Conservation (phyloP, 2,113 vertebrate species). For the Tringa solitaria region DNA sequence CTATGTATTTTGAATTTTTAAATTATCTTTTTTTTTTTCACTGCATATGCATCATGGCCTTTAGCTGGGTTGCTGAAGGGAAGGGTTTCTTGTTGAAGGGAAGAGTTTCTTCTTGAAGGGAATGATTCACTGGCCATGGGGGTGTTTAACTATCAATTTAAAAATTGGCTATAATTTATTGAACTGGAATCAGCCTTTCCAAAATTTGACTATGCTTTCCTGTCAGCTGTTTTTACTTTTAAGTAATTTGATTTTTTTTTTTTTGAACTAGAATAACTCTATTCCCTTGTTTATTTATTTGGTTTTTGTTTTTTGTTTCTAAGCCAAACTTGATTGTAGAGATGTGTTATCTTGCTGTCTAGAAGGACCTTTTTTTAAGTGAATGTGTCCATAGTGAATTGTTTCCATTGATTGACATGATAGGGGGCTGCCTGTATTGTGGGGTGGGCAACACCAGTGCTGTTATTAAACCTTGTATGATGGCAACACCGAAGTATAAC, state of each 20-base stretch:
- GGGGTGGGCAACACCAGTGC: neutral
- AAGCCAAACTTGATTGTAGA: neutral
- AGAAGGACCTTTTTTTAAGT: neutral
- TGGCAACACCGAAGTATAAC: neutral
- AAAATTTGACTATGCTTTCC: neutral
- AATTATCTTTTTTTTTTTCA: neutral
- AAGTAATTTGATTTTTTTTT: neutral
- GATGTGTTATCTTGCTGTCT: neutral
- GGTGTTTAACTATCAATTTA: neutral
- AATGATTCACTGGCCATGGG: neutral
- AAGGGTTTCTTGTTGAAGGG: neutral
- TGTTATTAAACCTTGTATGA: neutral
- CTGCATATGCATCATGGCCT: neutral
- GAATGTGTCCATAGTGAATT: neutral
- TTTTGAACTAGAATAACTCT: neutral
- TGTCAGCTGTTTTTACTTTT: neutral
- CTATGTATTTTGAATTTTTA: neutral
- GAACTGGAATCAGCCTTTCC: neutral
- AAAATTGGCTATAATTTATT: neutral
- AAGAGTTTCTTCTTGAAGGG: neutral
- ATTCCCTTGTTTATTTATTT: neutral
- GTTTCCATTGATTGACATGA: neutral
- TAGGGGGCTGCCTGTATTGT: neutral
- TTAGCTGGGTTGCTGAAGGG: neutral
- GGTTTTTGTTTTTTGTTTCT: neutral